Evolutionary conservation across 2,888 invertebrate genomes (phyloP).

Genomic region (Chloromyia formosa): DNA sequence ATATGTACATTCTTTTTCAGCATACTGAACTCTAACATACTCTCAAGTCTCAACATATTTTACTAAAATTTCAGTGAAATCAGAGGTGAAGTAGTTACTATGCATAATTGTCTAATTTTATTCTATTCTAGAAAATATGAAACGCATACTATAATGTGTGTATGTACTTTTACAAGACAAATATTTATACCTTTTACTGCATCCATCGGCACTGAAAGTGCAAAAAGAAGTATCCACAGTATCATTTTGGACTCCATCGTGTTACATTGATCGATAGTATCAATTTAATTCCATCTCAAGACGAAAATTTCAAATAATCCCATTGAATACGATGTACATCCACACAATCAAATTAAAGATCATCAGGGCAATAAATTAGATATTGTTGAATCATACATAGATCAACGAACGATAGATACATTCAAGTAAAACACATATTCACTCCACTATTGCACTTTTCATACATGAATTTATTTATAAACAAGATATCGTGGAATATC

Average conservation of each 20-base stretch:
- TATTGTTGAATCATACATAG: conserved; percentile 27
- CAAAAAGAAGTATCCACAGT: conserved; percentile 1
- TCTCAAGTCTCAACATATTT: no score
- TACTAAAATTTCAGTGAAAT: no score
- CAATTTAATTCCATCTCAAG: conserved; percentile 1
- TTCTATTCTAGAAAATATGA: no score
- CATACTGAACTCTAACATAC: no score
- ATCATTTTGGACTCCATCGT: conserved; percentile 5
- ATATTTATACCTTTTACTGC: conserved; percentile 17
- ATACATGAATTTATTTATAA: not conserved
- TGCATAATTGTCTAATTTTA: no score
- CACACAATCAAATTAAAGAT: conserved; percentile 19
- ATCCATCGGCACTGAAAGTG: not conserved
- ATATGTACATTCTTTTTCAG: no score
- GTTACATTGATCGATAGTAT: not conserved
- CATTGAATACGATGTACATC: not conserved
- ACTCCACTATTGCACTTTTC: not conserved
- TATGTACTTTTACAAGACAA: no score
- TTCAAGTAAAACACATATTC: conserved; percentile 13
- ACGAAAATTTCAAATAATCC: not conserved
- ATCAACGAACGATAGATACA: not conserved
- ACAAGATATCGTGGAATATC: not conserved
- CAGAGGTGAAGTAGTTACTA: no score
- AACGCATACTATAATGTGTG: no score
- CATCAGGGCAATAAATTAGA: conserved; percentile 29